Base-by-base conservation (phyloP, 2,888 invertebrate genomes). In the Acanthoscelides obtectus region DNA sequence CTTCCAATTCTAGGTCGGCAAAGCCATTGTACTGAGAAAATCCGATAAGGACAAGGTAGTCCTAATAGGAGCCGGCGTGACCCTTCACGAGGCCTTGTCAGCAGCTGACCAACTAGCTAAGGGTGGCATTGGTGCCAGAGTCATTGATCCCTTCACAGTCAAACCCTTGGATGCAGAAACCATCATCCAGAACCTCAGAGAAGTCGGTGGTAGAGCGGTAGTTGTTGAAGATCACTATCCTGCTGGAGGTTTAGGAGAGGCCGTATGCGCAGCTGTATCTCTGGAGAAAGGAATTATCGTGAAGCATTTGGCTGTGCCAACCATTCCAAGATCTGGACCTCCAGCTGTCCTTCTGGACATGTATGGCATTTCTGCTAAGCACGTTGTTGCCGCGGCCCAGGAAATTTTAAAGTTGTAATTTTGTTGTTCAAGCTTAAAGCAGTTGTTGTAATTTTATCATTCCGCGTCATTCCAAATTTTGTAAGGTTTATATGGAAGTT, bases 181-280 rank as follows among this genome's bases (percentile, higher is more conserved):
- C 0, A 91, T 99, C 65, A 84, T 93, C 65, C 87, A 88, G 70
- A 91, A 95, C 84, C 98, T 96, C 1, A 88, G 88, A 74, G 92
- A 92, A 71, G 92, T 90, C 71, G 93, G 93, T 6, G 97, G 97
- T 0, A 88, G 91, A 12, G 90, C 99, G 71, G 84, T 99, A 69
- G 96, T 97, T 63, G 97, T 98, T 0, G 99, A 99, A 86, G 99
- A 99, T 85, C 99, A 99, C 86, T 99, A 99, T 85, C 91, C 93
- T 76, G 95, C 95, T 85, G 98, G 99, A 75, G 99, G 99, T 70
- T 83, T 99, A 71, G 99, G 99, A 74, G 99, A 99, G 84, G 98
- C 99, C 20, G 98, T 99, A 8, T 84, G 93, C 19, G 91, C 93
- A 0, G 96, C 94, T 6, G 88, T 97, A 72, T 90, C 94, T 0